These are phyloP conservation scores for Parnassius mnemosyne DNA, from an alignment of 2,888 invertebrate genomes.

Conservation along the genomic window DNA sequence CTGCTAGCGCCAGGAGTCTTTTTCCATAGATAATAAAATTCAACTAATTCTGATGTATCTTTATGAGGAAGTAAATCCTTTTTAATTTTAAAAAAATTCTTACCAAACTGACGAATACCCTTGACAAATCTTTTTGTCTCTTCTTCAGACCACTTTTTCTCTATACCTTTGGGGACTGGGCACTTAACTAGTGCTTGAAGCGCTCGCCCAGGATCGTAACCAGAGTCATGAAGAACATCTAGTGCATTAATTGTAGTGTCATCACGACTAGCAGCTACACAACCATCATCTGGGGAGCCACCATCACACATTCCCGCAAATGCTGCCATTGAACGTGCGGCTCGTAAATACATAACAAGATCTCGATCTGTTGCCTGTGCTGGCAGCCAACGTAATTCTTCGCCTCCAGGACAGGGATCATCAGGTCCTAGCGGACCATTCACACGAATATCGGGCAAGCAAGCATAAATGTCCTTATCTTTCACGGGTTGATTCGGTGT, in stretches of 20 bases:
- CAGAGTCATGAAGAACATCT: constrained; percentile 96
- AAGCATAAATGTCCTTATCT: constrained; percentile 77
- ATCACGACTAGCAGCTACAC: constrained; percentile 97
- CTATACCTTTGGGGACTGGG: constrained; percentile 97
- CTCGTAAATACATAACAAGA: constrained; percentile 97
- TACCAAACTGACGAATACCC: constrained; percentile 98
- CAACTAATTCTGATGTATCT: constrained; percentile 98
- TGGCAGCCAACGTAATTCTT: constrained; percentile 97
- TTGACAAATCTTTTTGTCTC: constrained; percentile 99
- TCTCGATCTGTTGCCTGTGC: constrained; percentile 96
- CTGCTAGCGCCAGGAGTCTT: constrained; percentile 99
- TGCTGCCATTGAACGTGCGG: constrained; percentile 98
- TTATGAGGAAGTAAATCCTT: constrained; percentile 98
- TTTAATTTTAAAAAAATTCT: constrained; percentile 98
- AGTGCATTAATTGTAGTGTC: constrained; percentile 98
- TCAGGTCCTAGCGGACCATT: constrained; percentile 71
- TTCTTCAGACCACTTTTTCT: constrained; percentile 99
- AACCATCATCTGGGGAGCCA: constrained; percentile 97
- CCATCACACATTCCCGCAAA: constrained; percentile 99
- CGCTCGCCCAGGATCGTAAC: constrained; percentile 98
- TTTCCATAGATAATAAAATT: constrained; percentile 99
- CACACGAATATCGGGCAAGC: constrained; percentile 79
- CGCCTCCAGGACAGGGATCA: constrained; percentile 82
- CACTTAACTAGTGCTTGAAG: constrained; percentile 97
- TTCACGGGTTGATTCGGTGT: constrained; percentile 76